Evolutionary conservation across 2,888 invertebrate genomes (phyloP), one percentile per base, ranked within the genome.

Genomic region (Bhutanitis thaidina): DNA sequence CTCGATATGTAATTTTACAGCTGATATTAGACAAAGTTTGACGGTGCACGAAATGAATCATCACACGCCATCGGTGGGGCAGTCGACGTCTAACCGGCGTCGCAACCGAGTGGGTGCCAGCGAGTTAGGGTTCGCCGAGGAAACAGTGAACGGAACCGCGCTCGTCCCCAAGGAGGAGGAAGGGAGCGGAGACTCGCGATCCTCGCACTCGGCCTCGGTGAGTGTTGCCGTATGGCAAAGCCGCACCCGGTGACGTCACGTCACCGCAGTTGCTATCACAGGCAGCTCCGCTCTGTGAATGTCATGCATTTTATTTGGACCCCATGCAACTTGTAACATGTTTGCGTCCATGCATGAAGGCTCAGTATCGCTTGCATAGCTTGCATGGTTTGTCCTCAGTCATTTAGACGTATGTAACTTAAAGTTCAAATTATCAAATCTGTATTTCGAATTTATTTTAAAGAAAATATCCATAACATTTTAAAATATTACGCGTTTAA

Each of bases 1-100:
- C 80, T 93, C 94, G 36, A 93, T 95, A 61, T 97, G 97, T 79
- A 96, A 96, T 80, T 97, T 97, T 78, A 95, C 96, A 9, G 96
- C 97, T 30, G 96, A 97, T 72, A 97, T 97, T 76, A 95, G 96
- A 76, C 97, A 97, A 77, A 96, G 96, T 75, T 86, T 97, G 71
- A 97, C 97, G 12, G 96, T 96, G 55, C 97, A 97, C 80, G 96
- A 97, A 81, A 95, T 96, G 92, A 96, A 97, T 89, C 96, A 96
- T 77, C 96, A 96, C 85, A 93, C 94, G 67, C 95, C 95, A 56
- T 93, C 95, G 10, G 93, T 94, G 60, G 95, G 95, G 37, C 94
- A 93, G 73, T 88, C 91, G 64, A 85, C 84, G 55, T 67, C 72
- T 57, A 81, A 85, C 57, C 86, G 92, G 20, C 91, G 94, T 45